Base-by-base conservation (phyloP, 2,797 vertebrate species). In the Vireo griseus region DNA sequence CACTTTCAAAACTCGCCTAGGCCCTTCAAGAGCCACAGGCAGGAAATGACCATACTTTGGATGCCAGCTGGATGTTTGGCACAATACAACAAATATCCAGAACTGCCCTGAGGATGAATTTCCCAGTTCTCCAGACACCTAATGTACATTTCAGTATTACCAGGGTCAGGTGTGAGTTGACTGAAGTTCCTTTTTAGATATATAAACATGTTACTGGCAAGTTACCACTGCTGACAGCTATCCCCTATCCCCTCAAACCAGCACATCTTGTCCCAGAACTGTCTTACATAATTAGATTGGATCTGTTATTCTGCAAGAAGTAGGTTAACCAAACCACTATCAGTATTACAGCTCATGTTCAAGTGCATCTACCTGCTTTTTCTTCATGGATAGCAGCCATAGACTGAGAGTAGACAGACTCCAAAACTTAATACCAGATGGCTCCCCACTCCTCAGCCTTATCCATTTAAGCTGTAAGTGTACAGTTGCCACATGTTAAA, bases 321-420 rank as follows among this genome's bases (percentile, higher is more conserved):
- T 83, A 91, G 94, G 87, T 81, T 96, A 95, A 69, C 71, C 68
- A 93, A 92, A 76, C n/a, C 63, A 89, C 45, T 90, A 67, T 51
- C 80, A 85, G 39, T 82, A 85, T 58, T 65, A 89, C 48, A 61
- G 26, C 37, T 63, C 59, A 74, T 1, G 0, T 57, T 63, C 20
- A 73, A 95, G n/a, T 19, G 31, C 11, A 4, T 37, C 91, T 62
- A 52, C 54, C 58, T 86, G 66, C 29, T 86, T 75, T 54, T 65
- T 47, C 67, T 10, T 55, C 37, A 42, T 3, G 13, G 22, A 48
- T 3, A 88, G 42, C 14, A 79, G 44, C 20, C 5, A 5, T 1
- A 81, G 44, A 62, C 2, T 24, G 6, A 55, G 15, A 68, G 21
- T 1, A 92, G 26, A 37, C 26, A 61, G 58, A 58, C 13, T 47